Evolutionary conservation across 2,888 invertebrate genomes (phyloP).

Genomic region (Tipula vernalis): DNA sequence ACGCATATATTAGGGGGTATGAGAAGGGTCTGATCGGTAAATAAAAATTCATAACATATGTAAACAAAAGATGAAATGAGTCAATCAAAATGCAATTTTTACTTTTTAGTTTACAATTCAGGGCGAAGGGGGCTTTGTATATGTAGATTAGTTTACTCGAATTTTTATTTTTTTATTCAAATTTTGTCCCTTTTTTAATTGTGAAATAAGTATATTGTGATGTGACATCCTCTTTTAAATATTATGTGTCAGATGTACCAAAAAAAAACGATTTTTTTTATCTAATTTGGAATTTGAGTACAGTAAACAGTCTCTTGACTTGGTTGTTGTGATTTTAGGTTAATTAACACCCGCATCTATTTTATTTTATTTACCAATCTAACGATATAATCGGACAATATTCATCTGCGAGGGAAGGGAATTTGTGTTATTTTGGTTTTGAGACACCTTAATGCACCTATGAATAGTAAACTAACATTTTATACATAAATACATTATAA

Average conservation of each 20-base stretch:
- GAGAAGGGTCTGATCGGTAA: background rate
- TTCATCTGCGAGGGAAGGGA: background rate
- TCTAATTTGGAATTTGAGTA: background rate
- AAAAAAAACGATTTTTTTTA: background rate
- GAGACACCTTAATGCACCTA: background rate
- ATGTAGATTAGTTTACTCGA: background rate
- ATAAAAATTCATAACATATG: slow-evolving; percentile 19
- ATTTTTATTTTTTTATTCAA: background rate
- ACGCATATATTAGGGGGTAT: background rate
- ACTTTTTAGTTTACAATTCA: background rate
- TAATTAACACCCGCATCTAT: background rate
- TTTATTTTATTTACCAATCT: background rate
- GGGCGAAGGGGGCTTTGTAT: background rate
- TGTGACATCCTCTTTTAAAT: background rate
- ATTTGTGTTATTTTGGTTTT: too few species aligned
- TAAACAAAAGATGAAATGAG: slow-evolving; percentile 21
- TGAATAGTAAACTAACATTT: background rate
- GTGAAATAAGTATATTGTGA: background rate
- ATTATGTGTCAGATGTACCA: background rate
- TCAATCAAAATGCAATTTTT: slow-evolving; percentile 24
- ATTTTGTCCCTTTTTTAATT: background rate
- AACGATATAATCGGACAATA: background rate
- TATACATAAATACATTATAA: background rate
- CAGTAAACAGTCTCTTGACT: background rate
- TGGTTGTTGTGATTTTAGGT: background rate